Conservation (phyloP, 2,888 invertebrate species). For the Chaetogeoica ovagalla region DNA sequence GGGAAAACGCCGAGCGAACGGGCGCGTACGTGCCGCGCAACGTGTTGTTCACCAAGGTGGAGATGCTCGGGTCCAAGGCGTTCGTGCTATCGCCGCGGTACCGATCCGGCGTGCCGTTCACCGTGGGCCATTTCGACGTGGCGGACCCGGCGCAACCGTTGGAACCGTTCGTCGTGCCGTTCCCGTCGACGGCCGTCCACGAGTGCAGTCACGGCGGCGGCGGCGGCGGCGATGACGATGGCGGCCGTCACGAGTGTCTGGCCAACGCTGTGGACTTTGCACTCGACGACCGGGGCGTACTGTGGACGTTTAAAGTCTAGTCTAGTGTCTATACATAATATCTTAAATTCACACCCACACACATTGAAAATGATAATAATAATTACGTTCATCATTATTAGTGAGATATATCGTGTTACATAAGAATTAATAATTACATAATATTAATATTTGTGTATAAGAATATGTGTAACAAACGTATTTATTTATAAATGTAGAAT, state of each 20-base stretch:
- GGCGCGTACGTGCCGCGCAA: neutral
- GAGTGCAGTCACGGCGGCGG: neutral
- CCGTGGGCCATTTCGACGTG: neutral
- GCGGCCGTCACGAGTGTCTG: neutral
- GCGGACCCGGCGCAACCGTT: neutral
- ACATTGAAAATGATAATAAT: neutral
- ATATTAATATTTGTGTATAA: neutral
- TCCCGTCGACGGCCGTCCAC: neutral
- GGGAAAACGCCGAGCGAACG: too few species aligned
- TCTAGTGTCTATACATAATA: constrained; percentile 33
- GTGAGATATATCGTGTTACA: constrained; percentile 19
- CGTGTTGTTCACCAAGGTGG: neutral
- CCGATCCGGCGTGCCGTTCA: neutral
- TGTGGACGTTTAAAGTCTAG: constrained; percentile 27
- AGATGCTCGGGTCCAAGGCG: neutral
- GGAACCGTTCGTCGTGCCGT: neutral
- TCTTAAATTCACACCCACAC: neutral
- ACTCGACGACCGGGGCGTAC: neutral
- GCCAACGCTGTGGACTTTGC: constrained; percentile 1
- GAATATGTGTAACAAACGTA: too few species aligned
- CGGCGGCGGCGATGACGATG: too few species aligned
- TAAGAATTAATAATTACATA: constrained; percentile 10
- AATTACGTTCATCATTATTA: constrained; percentile 36
- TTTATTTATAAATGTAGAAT: neutral
- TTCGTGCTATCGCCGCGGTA: neutral